Conservation (phyloP, 2,888 invertebrate species). For the Drosophila ochracea region DNA sequence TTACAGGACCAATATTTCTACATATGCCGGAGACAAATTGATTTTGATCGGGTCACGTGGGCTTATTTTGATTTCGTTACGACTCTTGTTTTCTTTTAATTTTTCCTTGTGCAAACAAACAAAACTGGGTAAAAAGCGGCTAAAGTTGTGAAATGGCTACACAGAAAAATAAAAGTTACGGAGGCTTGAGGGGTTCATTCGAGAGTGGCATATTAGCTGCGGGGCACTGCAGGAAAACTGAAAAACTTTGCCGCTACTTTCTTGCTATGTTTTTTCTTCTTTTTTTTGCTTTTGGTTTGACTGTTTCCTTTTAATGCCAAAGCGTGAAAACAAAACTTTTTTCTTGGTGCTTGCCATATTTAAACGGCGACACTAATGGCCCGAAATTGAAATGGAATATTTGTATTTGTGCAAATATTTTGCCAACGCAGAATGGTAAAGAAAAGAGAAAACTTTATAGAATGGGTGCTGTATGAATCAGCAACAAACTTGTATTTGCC, state of each 20-base stretch:
- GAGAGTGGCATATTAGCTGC: constrained; percentile 18
- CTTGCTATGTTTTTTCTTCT: constrained; percentile 19
- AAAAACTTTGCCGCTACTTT: constrained; percentile 58
- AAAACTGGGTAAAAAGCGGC: constrained; percentile 29
- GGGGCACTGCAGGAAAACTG: constrained; percentile 47
- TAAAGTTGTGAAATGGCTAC: constrained; percentile 54
- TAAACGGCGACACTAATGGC: constrained; percentile 76
- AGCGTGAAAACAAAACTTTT: constrained; percentile 76
- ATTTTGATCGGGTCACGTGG: constrained; percentile 18
- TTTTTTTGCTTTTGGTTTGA: constrained; percentile 29
- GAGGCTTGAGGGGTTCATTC: neutral
- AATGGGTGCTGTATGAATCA: constrained; percentile 2
- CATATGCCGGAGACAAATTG: constrained; percentile 27
- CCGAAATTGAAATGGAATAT: constrained; percentile 75
- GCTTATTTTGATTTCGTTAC: constrained; percentile 61
- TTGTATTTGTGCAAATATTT: constrained; percentile 69
- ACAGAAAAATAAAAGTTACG: neutral
- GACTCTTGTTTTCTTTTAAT: constrained; percentile 68
- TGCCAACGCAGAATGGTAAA: constrained; percentile 23
- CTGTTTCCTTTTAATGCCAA: constrained; percentile 63
- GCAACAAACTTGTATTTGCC: constrained; percentile 17
- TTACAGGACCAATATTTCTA: constrained; percentile 2
- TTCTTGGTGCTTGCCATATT: constrained; percentile 49
- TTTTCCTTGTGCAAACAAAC: constrained; percentile 68
- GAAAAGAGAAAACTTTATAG: constrained; percentile 30